Evolutionary conservation across 1,140 invertebrate species (phyloP), one percentile per base, ranked within the genome.

Genomic region (Tetragonula clypearis): DNA sequence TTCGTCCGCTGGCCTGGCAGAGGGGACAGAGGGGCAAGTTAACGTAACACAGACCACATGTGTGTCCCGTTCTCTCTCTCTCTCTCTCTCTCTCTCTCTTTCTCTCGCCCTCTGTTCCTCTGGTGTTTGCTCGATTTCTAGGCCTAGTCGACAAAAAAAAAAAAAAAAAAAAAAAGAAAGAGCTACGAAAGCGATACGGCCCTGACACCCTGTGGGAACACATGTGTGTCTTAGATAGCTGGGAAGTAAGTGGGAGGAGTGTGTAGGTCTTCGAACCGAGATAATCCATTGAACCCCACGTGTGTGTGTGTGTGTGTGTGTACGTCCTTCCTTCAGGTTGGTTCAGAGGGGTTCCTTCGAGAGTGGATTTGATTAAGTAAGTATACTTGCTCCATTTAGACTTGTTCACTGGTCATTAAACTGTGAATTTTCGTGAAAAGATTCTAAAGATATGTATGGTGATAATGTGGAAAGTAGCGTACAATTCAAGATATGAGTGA

Each of bases 131-230:
- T 76, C 65, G n/a, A 14, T 68, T 77, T 66, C 84, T 74, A 85
- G 82, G 79, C 83, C 84, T 81, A 81, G 86, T 75, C 53, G 75
- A 87, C 71, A n/a, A 85, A 87, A 62, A 62, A 62, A 8, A 49
- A n/a, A 85, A 87, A 62, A 62, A 62, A 8, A 49, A 41, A 6
- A 41, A 41, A 41, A 41, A 58, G 19, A 58, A 88, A 90, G 87
- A 82, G 72, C 72, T 35, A 86, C 82, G 89, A 90, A 88, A 88
- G 89, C 88, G 89, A 90, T 90, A 90, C 83, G 82, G 82, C 68
- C 80, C 66, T 87, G 89, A 90, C 88, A 85, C 79, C 86, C 89
- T 92, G 90, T 92, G 91, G 90, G 90, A 92, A 91, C 87, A 90
- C 89, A 91, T 87, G 90, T 92, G 88, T 69, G 89, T 90, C 85